Evolutionary conservation across 2,113 vertebrate genomes (phyloP).

Genomic region (Chamaetylas fuelleborni): DNA sequence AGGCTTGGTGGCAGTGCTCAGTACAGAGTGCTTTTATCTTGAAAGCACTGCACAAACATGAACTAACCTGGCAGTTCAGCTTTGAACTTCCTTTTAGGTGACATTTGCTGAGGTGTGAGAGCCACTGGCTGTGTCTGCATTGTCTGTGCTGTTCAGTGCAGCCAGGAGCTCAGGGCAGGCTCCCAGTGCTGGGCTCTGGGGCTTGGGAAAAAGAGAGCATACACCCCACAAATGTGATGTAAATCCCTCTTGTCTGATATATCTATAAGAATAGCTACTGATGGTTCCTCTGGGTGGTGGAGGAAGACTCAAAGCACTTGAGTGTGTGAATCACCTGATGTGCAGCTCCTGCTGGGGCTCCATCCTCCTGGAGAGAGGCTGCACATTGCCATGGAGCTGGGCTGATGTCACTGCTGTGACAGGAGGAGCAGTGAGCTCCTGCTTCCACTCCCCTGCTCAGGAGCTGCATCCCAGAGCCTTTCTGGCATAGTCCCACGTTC

Average conservation of each 20-base stretch:
- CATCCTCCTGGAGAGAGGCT: not conserved
- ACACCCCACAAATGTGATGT: too few species aligned
- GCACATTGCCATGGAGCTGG: not conserved
- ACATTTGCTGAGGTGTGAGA: not conserved
- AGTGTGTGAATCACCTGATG: not conserved
- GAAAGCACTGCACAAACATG: not conserved
- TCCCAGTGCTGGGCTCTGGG: not conserved
- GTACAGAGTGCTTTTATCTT: not conserved
- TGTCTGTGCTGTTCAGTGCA: not conserved
- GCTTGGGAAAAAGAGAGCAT: not conserved
- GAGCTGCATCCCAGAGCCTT: not conserved
- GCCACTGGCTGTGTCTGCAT: not conserved
- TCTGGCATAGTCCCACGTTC: not conserved
- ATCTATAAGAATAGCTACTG: not conserved
- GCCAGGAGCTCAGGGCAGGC: not conserved
- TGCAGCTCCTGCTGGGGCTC: fast-evolving
- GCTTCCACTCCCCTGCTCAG: not conserved
- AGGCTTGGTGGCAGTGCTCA: conserved; percentile 9
- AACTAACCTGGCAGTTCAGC: not conserved
- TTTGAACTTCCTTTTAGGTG: not conserved
- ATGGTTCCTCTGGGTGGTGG: not conserved
- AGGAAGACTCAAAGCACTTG: not conserved
- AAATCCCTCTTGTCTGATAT: not conserved
- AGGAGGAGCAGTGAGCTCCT: not conserved
- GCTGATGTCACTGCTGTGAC: not conserved